phyloP scores from a whole-genome alignment of 2,888 invertebrate genomes.

The Drosophila sordidapex region DNA sequence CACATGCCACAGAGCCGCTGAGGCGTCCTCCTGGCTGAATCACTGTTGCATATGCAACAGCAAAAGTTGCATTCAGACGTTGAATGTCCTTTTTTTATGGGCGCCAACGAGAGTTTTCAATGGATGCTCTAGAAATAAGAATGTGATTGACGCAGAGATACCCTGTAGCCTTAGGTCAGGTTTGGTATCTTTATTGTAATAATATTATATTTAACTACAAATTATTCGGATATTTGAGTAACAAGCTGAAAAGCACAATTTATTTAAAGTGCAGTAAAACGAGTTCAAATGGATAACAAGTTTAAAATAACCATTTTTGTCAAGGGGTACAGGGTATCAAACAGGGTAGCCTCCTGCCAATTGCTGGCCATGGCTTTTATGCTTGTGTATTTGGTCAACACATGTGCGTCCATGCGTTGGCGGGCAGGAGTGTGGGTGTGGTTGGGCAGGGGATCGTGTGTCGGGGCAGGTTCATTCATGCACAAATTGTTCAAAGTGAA shows the following conservation, averaged over 20 bases:
- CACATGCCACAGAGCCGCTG: conserved; percentile 11
- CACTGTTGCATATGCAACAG: conserved; percentile 30
- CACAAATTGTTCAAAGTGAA: conserved; percentile 82
- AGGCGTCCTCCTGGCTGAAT: conserved; percentile 13
- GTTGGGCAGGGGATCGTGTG: conserved; percentile 20
- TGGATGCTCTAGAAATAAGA: conserved; percentile 5
- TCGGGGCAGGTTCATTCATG: conserved; percentile 75
- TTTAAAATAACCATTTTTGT: neutral
- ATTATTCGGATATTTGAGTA: neutral
- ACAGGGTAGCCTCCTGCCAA: conserved; percentile 7
- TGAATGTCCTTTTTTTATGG: conserved; percentile 35
- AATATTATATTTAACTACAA: neutral
- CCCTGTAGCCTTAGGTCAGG: neutral
- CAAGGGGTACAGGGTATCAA: neutral
- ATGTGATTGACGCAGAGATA: neutral
- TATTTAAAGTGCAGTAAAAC: neutral
- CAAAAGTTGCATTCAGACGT: conserved; percentile 50
- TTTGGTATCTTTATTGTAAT: neutral
- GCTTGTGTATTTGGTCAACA: conserved; percentile 42
- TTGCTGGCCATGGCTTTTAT: conserved; percentile 37
- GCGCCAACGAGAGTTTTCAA: conserved; percentile 23
- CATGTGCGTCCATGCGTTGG: conserved; percentile 37
- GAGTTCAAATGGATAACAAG: neutral
- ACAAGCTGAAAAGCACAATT: accelerated
- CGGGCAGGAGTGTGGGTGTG: conserved; percentile 4